Evolutionary conservation across 1,140 invertebrate genomes (phyloP).

Genomic region (Drosophila ercepeae): DNA sequence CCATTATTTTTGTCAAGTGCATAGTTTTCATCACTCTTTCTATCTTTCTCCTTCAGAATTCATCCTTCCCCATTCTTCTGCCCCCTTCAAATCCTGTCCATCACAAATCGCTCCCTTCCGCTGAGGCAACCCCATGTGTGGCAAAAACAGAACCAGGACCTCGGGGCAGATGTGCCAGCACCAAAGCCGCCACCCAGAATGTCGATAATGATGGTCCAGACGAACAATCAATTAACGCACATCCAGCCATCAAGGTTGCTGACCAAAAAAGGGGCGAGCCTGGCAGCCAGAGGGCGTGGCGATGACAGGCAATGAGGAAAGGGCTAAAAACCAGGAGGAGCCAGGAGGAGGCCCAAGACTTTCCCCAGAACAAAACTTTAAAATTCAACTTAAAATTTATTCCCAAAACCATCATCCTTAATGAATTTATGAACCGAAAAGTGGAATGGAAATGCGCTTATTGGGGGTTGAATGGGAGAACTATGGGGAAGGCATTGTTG

Average conservation of each 20-base stretch:
- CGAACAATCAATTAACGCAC: constrained; percentile 68
- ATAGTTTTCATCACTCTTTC: background rate
- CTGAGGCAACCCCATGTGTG: background rate
- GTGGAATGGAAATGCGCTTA: background rate
- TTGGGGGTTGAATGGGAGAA: background rate
- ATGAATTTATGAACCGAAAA: too few relatives aligned
- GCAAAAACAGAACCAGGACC: background rate
- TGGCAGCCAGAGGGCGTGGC: constrained; percentile 5
- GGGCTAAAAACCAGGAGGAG: background rate
- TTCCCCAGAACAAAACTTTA: background rate
- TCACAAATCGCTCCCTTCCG: constrained; percentile 1
- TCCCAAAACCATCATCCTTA: too few relatives aligned
- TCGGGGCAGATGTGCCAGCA: constrained; percentile 10
- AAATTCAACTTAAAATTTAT: background rate
- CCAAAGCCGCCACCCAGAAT: constrained; percentile 10
- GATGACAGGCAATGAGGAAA: constrained; percentile 3
- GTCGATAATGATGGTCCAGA: constrained; percentile 50
- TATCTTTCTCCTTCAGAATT: background rate
- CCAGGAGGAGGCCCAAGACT: background rate
- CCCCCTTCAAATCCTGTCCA: constrained; percentile 11
- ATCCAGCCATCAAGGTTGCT: constrained; percentile 50
- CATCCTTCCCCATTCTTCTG: background rate
- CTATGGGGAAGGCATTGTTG: too few relatives aligned
- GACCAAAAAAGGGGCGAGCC: constrained; percentile 1
- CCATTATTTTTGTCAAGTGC: background rate